Evolutionary conservation across 2,797 vertebrate species (phyloP), one percentile per base, ranked within the genome.

Genomic region (Danio tinwini): DNA sequence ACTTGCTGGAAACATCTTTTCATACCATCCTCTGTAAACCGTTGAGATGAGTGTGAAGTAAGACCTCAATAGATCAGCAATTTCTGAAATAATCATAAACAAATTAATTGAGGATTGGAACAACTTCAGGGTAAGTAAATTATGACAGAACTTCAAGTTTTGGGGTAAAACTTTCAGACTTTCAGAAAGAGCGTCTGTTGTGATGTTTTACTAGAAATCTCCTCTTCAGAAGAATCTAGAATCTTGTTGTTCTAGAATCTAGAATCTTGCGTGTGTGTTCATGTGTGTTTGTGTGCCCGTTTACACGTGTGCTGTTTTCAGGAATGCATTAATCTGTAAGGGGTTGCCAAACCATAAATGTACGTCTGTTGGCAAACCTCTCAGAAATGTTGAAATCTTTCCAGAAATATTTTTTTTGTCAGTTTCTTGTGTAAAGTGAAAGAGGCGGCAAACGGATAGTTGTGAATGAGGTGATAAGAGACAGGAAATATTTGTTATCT

Each of bases 351-450:
- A 52, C 65, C 55, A 9, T n/a, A 39, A 0, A 5, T 13, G 1
- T 52, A 52, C n/a, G 52, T 78, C 47, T 16, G 47, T 21, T 71
- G 19, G 59, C 39, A 62, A 53, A 52, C 16, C 2, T 29, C 6
- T 52, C 8, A 70, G 14, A n/a, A 71, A 71, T 53, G 67, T 45
- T 78, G 56, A 53, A 62, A 50, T 39, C 8, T 14, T 50, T 49
- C 40, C 21, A 40, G 7, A 17, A 5, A n/a, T n/a, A n/a, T 29
- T 29, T 1, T 6, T 5, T 7, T 17, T 9, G 29, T 13, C 40
- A 49, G 62, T 62, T 71, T 17, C 16, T 16, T 10, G 17, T 55
- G 19, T 47, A 6, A n/a, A 53, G 13, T 49, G 16, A 44, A 17
- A 53, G n/a, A 61, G n/a, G 50, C 11, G 8, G 1, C 21, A 50